These are phyloP conservation scores for Cremastobaeus sp. DNA, from an alignment of 2,888 invertebrate species.

Conservation along the genomic window DNA sequence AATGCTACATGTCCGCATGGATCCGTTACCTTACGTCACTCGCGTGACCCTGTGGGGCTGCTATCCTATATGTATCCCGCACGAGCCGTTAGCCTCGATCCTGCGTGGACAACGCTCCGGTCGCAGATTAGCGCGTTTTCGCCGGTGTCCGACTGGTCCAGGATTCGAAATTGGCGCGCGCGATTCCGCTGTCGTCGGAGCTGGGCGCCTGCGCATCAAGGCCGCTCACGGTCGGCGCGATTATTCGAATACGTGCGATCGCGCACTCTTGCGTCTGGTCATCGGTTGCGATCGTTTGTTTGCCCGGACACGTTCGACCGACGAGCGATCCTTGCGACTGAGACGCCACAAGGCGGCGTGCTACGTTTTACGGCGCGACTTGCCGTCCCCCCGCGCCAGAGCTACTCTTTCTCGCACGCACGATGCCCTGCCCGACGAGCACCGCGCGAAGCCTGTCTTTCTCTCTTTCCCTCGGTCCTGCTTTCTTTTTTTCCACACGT, in stretches of 20 bases:
- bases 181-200: neutral
- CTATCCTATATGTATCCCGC: too few relatives aligned
- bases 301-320: constrained; percentile 55
- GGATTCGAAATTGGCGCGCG: too few relatives aligned
- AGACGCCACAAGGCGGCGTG: constrained; percentile 71
- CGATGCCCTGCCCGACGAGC: constrained; percentile 52
- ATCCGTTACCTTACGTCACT: constrained; percentile 73
- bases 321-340: constrained; percentile 74
- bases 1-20: constrained; percentile 55
- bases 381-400: constrained; percentile 42
- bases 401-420: constrained; percentile 55
- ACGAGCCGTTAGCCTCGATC: constrained; percentile 62
- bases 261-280: neutral
- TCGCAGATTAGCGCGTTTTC: neutral
- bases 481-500: neutral
- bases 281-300: constrained; percentile 37
- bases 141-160: neutral
- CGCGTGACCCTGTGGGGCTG: constrained; percentile 63
- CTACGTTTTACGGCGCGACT: constrained; percentile 68
- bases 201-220: neutral
- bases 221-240: constrained; percentile 17
- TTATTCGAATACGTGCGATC: constrained; percentile 15
- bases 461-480: constrained; percentile 13
- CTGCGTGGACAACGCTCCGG: constrained; percentile 41
- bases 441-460: constrained; percentile 12